Evolutionary conservation across 2,113 vertebrate genomes (phyloP), one percentile per base, ranked within the genome.

Genomic region (Zosterops japonicus): DNA sequence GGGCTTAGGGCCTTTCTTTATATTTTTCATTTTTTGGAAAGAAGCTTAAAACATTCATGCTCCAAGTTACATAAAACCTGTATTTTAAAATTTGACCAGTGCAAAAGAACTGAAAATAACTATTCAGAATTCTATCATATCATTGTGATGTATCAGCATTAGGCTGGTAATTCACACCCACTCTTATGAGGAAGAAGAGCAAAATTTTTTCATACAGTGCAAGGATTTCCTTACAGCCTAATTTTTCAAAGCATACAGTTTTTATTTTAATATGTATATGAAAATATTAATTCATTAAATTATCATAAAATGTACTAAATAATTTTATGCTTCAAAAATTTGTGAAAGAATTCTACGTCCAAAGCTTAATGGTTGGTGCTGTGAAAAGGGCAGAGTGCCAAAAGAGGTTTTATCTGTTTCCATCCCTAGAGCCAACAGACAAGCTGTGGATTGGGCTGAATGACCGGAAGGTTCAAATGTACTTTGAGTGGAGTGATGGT

Each of bases 401-500:
- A 25, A 60, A 61, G 28, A 55, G 9, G 3, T 59, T 8, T 78
- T 16, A 7, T 74, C n/a, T 80, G 10, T 65, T 89, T 92, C 33
- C 33, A 7, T 69, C 12, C 68, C 65, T 59, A 99, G 99, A 97
- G 68, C 64, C 97, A 7, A 97, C 93, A 44, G 99, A 99, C 75
- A 96, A 98, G 84, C 81, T 99, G 60, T 99, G 99, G 99, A 98
- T 99, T 35, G 99, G 99, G 31, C 74, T 99, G 89, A 99, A 98
- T 14, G 99, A 99, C 82, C 97, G 92, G 69, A 98, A 94, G 92
- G 97, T 97, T 88, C 98, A 98, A 50, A 98, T 99, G 98, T 97
- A 98, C 91, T 99, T 99, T 93, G 99, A 99, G 89, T 99, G 99
- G 99, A 98, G 98, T 8, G 99, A 99, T 95, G 98, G 96, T 8